Base-by-base conservation (phyloP, 2,888 invertebrate species). In the Xestobium rufovillosum region DNA sequence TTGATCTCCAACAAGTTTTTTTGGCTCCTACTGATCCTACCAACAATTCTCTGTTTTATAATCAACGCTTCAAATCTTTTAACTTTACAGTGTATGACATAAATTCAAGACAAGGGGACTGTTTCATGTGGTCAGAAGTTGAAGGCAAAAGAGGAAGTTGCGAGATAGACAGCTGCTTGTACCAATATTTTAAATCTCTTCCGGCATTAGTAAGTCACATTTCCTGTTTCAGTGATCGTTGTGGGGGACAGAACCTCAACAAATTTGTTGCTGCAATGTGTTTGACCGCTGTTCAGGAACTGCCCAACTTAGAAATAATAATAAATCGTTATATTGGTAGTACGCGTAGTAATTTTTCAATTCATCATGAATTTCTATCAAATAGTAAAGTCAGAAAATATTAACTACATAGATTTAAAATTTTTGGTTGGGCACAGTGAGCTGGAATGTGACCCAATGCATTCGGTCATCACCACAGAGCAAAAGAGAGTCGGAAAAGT, bases 181-280 rank as follows among this genome's bases (percentile, higher is more conserved):
- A 26, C 31, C 15, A 14, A 14, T 48, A 45, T 33, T 45, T 51
- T 13, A 26, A 52, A 38, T 50, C 48, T 13, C 36, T 51, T 10
- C 48, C 50, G 4, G 26, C 14, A 8, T 19, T 26, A 28, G 14
- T 36, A 13, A 35, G 45, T 16, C 26, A 47, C 11, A 34, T 55
- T n/a, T 34, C 16, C 3, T 55, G 38, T 31, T 54, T 41, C 28
- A 51, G 53, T 40, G 51, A 54, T 30, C 33, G 50, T 27, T 55
- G 51, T 32, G 50, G 45, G 8, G 55, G 54, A n/a, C 54, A 55
- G n/a, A n/a, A n/a, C n/a, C n/a, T n/a, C n/a, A n/a, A n/a, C n/a
- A n/a, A n/a, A n/a, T n/a, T n/a, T n/a, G 43, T 52, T 10, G 47
- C 44, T 27, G 39, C 42, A 10, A 51, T 55, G 46, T 48, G 42